Conservation (phyloP, 1,140 invertebrate genomes). For the Luehdorfia chinensis region DNA sequence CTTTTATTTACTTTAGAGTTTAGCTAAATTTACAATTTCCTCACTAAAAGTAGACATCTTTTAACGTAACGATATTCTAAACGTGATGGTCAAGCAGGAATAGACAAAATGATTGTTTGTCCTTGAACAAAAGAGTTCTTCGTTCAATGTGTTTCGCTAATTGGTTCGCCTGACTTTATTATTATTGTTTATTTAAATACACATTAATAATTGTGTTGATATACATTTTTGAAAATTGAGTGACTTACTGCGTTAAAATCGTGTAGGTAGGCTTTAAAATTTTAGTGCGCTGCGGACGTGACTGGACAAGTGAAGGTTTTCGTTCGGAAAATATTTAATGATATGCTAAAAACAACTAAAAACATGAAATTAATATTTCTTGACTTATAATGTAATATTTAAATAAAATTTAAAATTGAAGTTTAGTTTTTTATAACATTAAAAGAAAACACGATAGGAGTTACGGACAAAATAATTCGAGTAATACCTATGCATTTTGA, state of each 20-base stretch:
- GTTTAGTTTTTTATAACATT: too few species aligned
- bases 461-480: too few species aligned
- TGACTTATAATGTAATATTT: too few species aligned
- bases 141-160: background rate
- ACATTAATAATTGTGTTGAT: background rate
- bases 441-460: too few species aligned
- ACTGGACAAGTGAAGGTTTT: conserved; percentile 3
- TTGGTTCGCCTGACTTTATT: background rate
- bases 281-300: conserved; percentile 13
- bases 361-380: background rate
- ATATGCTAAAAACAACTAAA: too few species aligned
- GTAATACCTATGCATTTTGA: too few species aligned
- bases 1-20: background rate
- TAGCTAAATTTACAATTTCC: too few species aligned
- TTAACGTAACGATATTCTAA: too few species aligned
- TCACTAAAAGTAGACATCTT: too few species aligned
- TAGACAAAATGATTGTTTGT: background rate
- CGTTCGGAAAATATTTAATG: conserved; percentile 1
- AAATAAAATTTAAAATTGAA: too few species aligned
- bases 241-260: conserved; percentile 1
- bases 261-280: background rate
- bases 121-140: background rate
- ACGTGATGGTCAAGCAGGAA: background rate
- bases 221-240: background rate
- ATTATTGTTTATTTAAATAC: background rate